These are phyloP conservation scores for Whitmania pigra DNA, from an alignment of 1,140 invertebrate genomes.

Conservation along the genomic window DNA sequence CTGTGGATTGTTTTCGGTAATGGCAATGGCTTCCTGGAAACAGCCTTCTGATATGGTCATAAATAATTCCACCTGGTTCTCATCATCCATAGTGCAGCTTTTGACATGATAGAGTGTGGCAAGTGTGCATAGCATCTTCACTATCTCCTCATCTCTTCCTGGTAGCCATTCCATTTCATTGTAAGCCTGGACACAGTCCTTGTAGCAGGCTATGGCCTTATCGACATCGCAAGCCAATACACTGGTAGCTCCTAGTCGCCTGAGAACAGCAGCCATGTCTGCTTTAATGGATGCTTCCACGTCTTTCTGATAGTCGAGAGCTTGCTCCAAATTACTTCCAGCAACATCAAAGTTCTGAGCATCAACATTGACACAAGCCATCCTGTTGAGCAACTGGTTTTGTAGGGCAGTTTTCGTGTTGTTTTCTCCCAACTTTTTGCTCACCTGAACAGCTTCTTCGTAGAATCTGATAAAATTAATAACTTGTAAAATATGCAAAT, in stretches of 20 bases:
- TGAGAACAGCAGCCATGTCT: constrained; percentile 20
- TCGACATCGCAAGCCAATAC: constrained; percentile 23
- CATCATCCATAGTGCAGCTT: constrained; percentile 18
- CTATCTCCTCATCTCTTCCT: background rate
- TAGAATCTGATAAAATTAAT: background rate
- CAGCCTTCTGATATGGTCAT: constrained; percentile 7
- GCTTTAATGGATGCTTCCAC: constrained; percentile 20
- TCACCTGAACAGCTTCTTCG: constrained; percentile 13
- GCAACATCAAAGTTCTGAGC: constrained; percentile 18
- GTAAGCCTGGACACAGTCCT: constrained; percentile 21
- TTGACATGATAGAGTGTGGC: constrained; percentile 23
- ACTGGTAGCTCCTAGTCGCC: constrained; percentile 21
- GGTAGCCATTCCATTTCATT: constrained; percentile 6
- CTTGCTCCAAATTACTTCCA: constrained; percentile 22
- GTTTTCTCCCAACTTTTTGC: constrained; percentile 15
- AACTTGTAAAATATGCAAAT: background rate
- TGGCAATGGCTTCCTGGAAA: constrained; percentile 18
- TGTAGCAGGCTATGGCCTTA: constrained; percentile 23
- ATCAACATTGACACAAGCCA: constrained; percentile 22
- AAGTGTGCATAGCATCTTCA: constrained; percentile 15
- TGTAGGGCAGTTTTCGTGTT: constrained; percentile 19
- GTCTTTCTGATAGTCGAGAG: constrained; percentile 24
- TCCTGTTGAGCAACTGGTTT: constrained; percentile 24
- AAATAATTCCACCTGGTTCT: constrained; percentile 15
- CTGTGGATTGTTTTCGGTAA: constrained; percentile 4